Evolutionary conservation across 2,797 vertebrate species (phyloP).

Genomic region (Neosilurus hyrtlii): DNA sequence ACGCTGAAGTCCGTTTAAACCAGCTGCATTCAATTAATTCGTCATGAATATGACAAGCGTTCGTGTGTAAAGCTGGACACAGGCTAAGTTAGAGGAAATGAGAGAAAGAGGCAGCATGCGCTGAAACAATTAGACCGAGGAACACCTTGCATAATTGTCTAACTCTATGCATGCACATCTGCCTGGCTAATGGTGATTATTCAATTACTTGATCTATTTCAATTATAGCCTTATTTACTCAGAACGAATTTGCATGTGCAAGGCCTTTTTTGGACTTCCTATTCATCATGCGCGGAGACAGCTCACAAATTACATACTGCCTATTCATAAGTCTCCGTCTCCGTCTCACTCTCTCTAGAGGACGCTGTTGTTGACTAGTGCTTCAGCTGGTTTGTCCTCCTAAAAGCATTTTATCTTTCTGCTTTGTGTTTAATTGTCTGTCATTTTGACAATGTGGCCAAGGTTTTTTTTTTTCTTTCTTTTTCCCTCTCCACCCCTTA

Average conservation of each 20-base stretch:
- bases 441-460: slow-evolving; percentile 65
- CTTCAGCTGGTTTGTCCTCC: slow-evolving; percentile 63
- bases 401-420: slow-evolving; percentile 58
- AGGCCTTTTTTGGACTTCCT: slow-evolving; percentile 32
- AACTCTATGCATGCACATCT: slow-evolving; percentile 49
- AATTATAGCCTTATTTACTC: slow-evolving; percentile 47
- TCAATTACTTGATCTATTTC: slow-evolving; percentile 49
- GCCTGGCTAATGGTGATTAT: slow-evolving; percentile 50
- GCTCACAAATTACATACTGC: slow-evolving; percentile 25
- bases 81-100: slow-evolving; percentile 10
- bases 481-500: slow-evolving; percentile 47
- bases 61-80: background rate
- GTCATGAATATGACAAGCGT: slow-evolving; percentile 23
- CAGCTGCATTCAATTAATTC: background rate
- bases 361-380: slow-evolving; percentile 39
- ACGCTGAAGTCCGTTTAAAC: slow-evolving; percentile 11
- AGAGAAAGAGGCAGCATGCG: slow-evolving; percentile 30
- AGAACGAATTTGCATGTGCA: slow-evolving; percentile 34
- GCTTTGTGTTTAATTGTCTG: slow-evolving; percentile 70
- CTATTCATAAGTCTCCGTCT: slow-evolving; percentile 21
- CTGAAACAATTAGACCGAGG: slow-evolving; percentile 48
- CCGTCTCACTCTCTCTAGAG: background rate
- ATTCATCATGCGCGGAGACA: slow-evolving; percentile 34
- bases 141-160: slow-evolving; percentile 52
- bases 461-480: slow-evolving; percentile 55